These are phyloP conservation scores for Pithys albifrons DNA, from an alignment of 2,113 vertebrate genomes.

Conservation along the genomic window DNA sequence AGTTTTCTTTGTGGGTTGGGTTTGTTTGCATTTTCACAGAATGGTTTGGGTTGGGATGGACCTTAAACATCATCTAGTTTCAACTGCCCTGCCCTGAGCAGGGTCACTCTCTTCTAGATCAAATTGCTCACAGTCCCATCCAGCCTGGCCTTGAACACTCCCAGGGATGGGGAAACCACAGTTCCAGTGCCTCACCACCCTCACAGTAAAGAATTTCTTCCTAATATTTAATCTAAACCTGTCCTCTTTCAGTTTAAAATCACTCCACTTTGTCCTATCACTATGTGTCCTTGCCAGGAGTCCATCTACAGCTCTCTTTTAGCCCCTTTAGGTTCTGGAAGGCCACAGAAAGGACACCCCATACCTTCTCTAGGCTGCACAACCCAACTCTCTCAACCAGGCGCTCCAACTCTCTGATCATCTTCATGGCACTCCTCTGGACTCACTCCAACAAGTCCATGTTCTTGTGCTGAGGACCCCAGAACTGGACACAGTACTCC, in stretches of 20 bases:
- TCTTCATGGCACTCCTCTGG: not conserved
- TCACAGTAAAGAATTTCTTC: not conserved
- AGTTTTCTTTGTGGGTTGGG: not conserved
- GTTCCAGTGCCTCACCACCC: not conserved
- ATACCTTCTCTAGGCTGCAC: not conserved
- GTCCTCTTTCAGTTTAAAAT: not conserved
- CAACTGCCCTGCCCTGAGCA: not conserved
- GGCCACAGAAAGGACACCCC: not conserved
- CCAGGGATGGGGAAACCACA: not conserved
- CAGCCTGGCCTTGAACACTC: not conserved
- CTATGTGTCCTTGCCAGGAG: not conserved
- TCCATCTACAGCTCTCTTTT: not conserved
- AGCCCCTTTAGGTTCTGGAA: not conserved
- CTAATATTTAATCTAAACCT: not conserved
- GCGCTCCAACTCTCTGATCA: not conserved
- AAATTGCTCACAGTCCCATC: not conserved
- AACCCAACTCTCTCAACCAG: not conserved
- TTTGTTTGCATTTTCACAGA: not conserved
- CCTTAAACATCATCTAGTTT: not conserved
- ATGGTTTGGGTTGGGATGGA: not conserved
- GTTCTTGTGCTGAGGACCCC: not conserved
- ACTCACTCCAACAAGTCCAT: not conserved
- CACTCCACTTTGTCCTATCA: not conserved
- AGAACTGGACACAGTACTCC: not conserved
- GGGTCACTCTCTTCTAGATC: not conserved